Conservation (phyloP, 2,888 invertebrate genomes). For the Phaedon cochleariae region DNA sequence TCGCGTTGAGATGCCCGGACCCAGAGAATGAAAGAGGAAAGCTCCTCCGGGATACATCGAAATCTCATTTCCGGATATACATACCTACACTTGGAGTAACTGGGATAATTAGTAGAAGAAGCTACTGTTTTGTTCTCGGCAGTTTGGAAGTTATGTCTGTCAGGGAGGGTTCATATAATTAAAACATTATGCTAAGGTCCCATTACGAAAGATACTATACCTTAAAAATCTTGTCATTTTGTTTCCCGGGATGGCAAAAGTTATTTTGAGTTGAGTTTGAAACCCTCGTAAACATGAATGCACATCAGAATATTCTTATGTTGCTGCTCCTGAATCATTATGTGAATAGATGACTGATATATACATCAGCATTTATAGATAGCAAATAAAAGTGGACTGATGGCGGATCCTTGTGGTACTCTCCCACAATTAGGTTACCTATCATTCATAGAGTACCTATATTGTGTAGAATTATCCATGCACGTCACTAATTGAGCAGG, state of each 20-base stretch:
- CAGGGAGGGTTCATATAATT: constrained; percentile 36
- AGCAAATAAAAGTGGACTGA: no score
- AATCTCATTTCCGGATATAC: constrained; percentile 63
- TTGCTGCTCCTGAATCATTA: no score
- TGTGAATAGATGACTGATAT: no score
- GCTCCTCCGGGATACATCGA: constrained; percentile 63
- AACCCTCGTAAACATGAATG: background rate
- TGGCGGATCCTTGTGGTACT: no score
- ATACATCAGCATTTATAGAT: no score
- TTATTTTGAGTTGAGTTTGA: background rate
- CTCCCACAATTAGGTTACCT: no score
- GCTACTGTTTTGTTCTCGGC: constrained; percentile 43
- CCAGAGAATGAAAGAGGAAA: constrained; percentile 38
- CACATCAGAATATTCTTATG: no score
- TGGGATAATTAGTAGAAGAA: constrained; percentile 43
- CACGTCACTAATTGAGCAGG: constrained; percentile 20
- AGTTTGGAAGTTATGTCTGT: constrained; percentile 35
- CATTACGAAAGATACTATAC: background rate
- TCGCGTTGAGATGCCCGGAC: constrained; percentile 14
- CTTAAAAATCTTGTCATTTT: constrained; percentile 9
- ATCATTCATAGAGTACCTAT: no score
- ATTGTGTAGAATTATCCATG: background rate
- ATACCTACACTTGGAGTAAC: constrained; percentile 45
- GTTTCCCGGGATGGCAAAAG: background rate
- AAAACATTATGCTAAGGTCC: constrained; percentile 40